Base-by-base conservation (phyloP, 2,888 invertebrate genomes). In the Athalia circularis region DNA sequence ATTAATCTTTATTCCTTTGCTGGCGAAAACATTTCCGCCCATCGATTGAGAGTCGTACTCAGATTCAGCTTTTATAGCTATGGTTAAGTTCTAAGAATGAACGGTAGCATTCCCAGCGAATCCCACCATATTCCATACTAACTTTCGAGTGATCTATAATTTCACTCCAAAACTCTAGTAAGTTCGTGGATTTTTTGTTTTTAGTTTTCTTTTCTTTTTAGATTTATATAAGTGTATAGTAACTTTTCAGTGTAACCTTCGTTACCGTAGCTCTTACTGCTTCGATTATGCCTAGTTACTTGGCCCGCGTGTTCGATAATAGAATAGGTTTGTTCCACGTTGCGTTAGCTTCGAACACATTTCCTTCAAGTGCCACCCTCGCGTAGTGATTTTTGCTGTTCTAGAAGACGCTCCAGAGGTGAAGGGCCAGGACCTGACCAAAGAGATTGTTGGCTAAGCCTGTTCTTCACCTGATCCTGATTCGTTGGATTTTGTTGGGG, bases 351-450 rank as follows among this genome's bases (percentile, higher is more conserved):
- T 82, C 79, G 78, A 81, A 79, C 59, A 62, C 11, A 5, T 78
- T 80, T 79, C 82, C 84, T 87, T 91, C 90, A 91, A 84, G 90
- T 90, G 78, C 91, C 91, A 50, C 90, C 90, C 80, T 91, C 91
- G 78, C 90, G 88, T 79, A 93, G 91, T 85, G 94, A 94, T 86
- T 94, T 95, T 91, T 96, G 96, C 85, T 96, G 95, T 88, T 96
- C 96, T 80, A 96, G 90, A 29, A 96, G 92, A 61, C 95, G 93
- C 88, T 96, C 95, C 79, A 96, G 91, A 0, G 96, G 96, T 54
- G 96, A 95, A 1, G 95, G 95, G 3, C 95, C 95, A 5, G 95
- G 94, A 0, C 94, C 94, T 9, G 95, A 94, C 94, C 95, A 95
- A 64, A 96, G 91, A 0, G 95, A 95, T 93, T 96, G 93, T 57